phyloP scores from a whole-genome alignment of 2,888 invertebrate genomes.

The Acrobasis repandana region DNA sequence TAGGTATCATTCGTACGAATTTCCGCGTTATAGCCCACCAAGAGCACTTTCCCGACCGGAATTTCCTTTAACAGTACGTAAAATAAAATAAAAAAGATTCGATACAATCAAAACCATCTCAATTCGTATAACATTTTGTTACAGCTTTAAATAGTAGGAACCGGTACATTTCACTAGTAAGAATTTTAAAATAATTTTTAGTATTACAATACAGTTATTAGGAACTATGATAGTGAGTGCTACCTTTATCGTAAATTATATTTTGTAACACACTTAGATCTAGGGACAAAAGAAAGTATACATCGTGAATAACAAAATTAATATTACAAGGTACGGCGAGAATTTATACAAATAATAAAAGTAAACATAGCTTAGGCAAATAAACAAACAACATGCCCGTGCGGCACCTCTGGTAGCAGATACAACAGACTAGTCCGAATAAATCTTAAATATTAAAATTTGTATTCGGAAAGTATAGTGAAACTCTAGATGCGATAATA shows the following conservation, averaged over 20 bases:
- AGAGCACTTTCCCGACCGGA: slow-evolving; percentile 22
- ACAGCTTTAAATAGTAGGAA: slow-evolving; percentile 80
- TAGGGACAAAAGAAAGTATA: slow-evolving; percentile 42
- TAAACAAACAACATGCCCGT: slow-evolving; percentile 77
- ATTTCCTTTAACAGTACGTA: slow-evolving; percentile 23
- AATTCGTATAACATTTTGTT: slow-evolving; percentile 61
- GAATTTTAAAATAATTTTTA: slow-evolving; percentile 79
- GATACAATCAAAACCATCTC: slow-evolving; percentile 43
- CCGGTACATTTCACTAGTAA: slow-evolving; percentile 82
- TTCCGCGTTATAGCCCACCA: slow-evolving; percentile 13
- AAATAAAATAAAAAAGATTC: slow-evolving; percentile 31
- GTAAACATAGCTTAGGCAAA: slow-evolving; percentile 55
- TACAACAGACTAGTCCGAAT: slow-evolving; percentile 82
- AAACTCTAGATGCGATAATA: slow-evolving; percentile 83
- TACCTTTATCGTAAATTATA: slow-evolving; percentile 76
- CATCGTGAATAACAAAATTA: slow-evolving; percentile 63
- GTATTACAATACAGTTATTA: slow-evolving; percentile 80
- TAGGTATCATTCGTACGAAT: slow-evolving; percentile 16
- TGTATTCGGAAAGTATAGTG: slow-evolving; percentile 83
- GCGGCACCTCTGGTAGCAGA: slow-evolving; percentile 75
- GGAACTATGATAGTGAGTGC: slow-evolving; percentile 81
- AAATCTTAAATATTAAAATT: slow-evolving; percentile 83
- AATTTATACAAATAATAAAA: slow-evolving; percentile 45
- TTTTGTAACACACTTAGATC: slow-evolving; percentile 64
- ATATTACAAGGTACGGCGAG: slow-evolving; percentile 54